Percentiles rank a stretch among this genome's conserved stretches.
phyloP scores from a whole-genome alignment of 1,140 invertebrate genomes.

The Parasteatoda tepidariorum region DNA sequence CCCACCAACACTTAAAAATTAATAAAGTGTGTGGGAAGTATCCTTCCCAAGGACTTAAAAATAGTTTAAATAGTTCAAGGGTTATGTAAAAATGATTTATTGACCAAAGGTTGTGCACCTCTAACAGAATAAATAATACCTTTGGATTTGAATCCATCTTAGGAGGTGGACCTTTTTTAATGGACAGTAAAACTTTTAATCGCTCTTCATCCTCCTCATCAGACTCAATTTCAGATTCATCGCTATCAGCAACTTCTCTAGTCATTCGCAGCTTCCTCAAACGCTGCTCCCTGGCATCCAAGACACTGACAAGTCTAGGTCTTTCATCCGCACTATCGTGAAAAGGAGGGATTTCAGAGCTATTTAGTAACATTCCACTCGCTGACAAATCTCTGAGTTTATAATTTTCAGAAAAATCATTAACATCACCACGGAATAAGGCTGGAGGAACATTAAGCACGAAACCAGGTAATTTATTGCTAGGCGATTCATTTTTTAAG shows the following conservation, averaged over 20 bases:
- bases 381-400: not conserved
- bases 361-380: not conserved
- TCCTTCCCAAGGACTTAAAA: too few species aligned
- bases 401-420: not conserved
- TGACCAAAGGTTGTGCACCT: too few species aligned
- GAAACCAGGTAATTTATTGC: not conserved
- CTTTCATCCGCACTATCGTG: constrained; percentile 8
- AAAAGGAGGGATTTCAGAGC: not conserved
- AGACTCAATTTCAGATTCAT: constrained; percentile 49
- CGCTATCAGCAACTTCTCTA: constrained; percentile 21
- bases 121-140: too few species aligned
- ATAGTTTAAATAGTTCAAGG: too few species aligned
- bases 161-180: constrained; percentile 58
- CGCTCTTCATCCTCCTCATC: constrained; percentile 54
- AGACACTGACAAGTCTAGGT: constrained; percentile 11
- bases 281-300: constrained; percentile 37
- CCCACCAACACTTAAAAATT: too few species aligned
- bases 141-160: constrained; percentile 53
- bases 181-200: constrained; percentile 27
- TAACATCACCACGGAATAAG: not conserved
- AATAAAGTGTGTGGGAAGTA: too few species aligned
- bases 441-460: not conserved
- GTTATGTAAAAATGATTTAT: too few species aligned
- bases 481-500: constrained; percentile 25
- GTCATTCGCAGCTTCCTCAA: constrained; percentile 19